Evolutionary conservation across 1,140 invertebrate genomes (phyloP), one percentile per base, ranked within the genome.

Genomic region (Hyphantria cunea): DNA sequence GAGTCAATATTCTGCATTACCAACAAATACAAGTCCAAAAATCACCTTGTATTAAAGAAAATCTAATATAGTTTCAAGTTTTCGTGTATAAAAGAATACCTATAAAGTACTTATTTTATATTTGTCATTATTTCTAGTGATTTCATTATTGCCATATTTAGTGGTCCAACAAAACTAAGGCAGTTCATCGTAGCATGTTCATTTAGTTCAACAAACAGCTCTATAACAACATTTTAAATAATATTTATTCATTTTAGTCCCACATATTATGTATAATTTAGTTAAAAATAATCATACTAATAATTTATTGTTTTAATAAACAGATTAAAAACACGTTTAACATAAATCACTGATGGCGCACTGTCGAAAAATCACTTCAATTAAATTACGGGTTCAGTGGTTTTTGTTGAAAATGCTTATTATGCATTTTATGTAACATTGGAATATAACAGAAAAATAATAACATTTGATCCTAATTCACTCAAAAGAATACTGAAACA

Each of bases 291-390:
- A 34, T 56, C 55, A 41, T n/a, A n/a, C n/a, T n/a, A 61, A 74
- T 58, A 66, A 65, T 65, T 74, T 66, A 65, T 65, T 67, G 61
- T 59, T 39, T 64, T 50, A 34, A n/a, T 51, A 61, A n/a, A 62
- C 68, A 55, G 47, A 55, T 72, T 65, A 63, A 63, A 68, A 67
- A 6, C 10, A 61, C 58, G 60, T 66, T 62, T 55, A 17, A 63
- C 37, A 64, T 59, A 62, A 53, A 49, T n/a, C n/a, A n/a, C n/a
- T n/a, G n/a, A n/a, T n/a, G n/a, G n/a, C n/a, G n/a, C n/a, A n/a
- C n/a, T n/a, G n/a, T n/a, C n/a, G n/a, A n/a, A n/a, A n/a, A n/a
- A n/a, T n/a, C n/a, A n/a, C n/a, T n/a, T n/a, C n/a, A n/a, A n/a
- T n/a, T n/a, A n/a, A n/a, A n/a, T n/a, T n/a, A n/a, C n/a, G n/a